phyloP scores from a whole-genome alignment of 2,888 invertebrate genomes.

The Plebejus argus region DNA sequence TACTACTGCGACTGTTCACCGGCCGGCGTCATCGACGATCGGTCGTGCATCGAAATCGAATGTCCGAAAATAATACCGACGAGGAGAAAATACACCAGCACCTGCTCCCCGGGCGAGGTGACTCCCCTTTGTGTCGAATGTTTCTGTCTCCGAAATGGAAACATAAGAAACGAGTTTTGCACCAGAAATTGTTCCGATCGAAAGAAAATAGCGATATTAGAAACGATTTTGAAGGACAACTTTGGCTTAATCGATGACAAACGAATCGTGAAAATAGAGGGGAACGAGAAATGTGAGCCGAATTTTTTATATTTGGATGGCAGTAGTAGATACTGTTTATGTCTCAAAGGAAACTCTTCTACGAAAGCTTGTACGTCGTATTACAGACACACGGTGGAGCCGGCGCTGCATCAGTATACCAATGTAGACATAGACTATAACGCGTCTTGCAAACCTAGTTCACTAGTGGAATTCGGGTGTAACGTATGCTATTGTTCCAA shows the following conservation, averaged over 20 bases:
- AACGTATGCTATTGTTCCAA: conserved; percentile 70
- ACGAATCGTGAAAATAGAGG: conserved; percentile 46
- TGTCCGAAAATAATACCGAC: conserved; percentile 53
- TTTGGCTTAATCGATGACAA: conserved; percentile 50
- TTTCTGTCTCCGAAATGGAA: conserved; percentile 57
- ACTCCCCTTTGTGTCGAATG: conserved; percentile 65
- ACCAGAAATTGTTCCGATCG: conserved; percentile 57
- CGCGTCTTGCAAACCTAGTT: conserved; percentile 60
- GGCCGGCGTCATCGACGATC: conserved; percentile 55
- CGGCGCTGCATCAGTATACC: conserved; percentile 37
- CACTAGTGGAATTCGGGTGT: conserved; percentile 66
- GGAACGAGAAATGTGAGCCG: conserved; percentile 52
- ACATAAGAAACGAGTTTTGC: conserved; percentile 56
- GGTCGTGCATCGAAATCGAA: conserved; percentile 58
- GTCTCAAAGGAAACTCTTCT: conserved; percentile 55
- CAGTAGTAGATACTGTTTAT: conserved; percentile 60
- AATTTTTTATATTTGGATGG: conserved; percentile 57
- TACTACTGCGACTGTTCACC: conserved; percentile 63
- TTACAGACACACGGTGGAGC: conserved; percentile 39
- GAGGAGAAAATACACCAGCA: conserved; percentile 47
- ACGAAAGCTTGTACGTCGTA: conserved; percentile 55
- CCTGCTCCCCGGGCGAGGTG: conserved; percentile 61
- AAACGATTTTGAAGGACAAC: conserved; percentile 54
- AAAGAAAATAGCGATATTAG: conserved; percentile 59
- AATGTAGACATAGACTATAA: conserved; percentile 49